A percentile compares a stretch with the other conserved stretches of the same genome.
Evolutionary conservation across 2,888 invertebrate genomes (phyloP).

Genomic region (Conops quadrifasciatus): DNA sequence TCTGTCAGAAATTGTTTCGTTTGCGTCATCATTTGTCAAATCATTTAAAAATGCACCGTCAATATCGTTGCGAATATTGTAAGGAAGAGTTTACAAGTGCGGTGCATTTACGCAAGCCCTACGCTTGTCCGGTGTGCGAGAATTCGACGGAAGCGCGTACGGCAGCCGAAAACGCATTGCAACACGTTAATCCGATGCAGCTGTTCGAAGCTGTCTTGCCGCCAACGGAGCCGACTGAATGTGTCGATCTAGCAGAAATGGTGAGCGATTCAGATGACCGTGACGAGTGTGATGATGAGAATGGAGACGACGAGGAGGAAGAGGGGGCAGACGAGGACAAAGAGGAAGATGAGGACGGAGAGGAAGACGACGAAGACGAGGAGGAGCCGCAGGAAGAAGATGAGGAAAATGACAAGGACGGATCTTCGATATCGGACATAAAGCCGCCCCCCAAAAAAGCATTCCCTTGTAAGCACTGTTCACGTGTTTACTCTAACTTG

Average conservation of each 20-base stretch:
- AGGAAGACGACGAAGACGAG: slow-evolving; percentile 26
- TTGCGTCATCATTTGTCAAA: slow-evolving; percentile 52
- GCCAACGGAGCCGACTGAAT: slow-evolving; percentile 35
- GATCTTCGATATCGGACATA: slow-evolving; percentile 30
- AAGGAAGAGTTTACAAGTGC: slow-evolving; percentile 50
- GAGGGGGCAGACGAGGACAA: no score
- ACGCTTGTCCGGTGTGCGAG: slow-evolving; percentile 48
- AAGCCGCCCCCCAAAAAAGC: slow-evolving; percentile 39
- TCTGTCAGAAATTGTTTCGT: slow-evolving; percentile 53
- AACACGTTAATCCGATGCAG: slow-evolving; percentile 41
- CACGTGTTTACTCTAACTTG: slow-evolving; percentile 43
- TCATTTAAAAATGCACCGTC: slow-evolving; percentile 52
- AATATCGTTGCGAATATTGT: slow-evolving; percentile 52
- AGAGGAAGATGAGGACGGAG: slow-evolving; percentile 14
- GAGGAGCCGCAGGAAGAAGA: slow-evolving; percentile 37
- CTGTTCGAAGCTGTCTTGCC: slow-evolving; percentile 40
- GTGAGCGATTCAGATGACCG: slow-evolving; percentile 37
- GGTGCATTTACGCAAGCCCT: slow-evolving; percentile 51
- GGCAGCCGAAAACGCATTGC: slow-evolving; percentile 32
- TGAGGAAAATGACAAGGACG: slow-evolving; percentile 36
- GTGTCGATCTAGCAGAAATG: slow-evolving; percentile 44
- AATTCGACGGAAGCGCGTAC: slow-evolving; percentile 42
- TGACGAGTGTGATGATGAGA: slow-evolving; percentile 12
- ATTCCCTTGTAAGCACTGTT: slow-evolving; percentile 44
- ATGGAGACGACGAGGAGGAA: background rate